Evolutionary conservation across 1,140 invertebrate species (phyloP), one percentile per base, ranked within the genome.

Genomic region (honey bee (Apis mellifera)): DNA sequence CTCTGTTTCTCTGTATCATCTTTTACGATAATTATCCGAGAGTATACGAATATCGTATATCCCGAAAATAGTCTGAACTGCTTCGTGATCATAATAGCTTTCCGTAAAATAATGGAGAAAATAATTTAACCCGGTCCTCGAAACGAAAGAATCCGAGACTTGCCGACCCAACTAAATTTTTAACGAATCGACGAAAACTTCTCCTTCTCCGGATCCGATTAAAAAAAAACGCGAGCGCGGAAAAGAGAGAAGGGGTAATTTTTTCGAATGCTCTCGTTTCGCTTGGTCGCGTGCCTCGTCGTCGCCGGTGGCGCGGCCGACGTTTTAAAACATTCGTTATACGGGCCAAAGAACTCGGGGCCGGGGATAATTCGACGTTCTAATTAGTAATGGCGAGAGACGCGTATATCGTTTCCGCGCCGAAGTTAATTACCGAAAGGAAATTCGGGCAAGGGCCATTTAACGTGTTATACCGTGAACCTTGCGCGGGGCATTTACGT

Each of bases 341-440:
- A 82, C 79, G 79, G 79, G 72, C 73, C 71, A 68, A 82, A 82
- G 79, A 82, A 82, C 78, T 26, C 48, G 64, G 26, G 32, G 5
- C 19, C 50, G 54, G 73, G 54, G 73, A 75, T 82, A 75, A 82
- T 82, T 82, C 79, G 79, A 82, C 73, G 79, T 82, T 82, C 82
- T 83, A 78, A 79, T 83, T 83, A 83, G 76, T 54, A 72, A 83
- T 79, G 76, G 75, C 68, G 68, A 72, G 68, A 72, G 69, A 82
- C 55, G 72, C 77, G 76, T 83, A 79, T 79, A 83, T 83, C 82
- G 76, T 78, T 83, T 83, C 76, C 82, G 59, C 82, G 82, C 54
- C 72, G 69, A 79, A 78, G 82, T 65, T 83, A 79, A 83, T 83
- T 79, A 83, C 82, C 82, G 76, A 83, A 83, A 83, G 82, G 79